Evolutionary conservation across 1,140 invertebrate species (phyloP).

Genomic region (Diorhabda carinulata): DNA sequence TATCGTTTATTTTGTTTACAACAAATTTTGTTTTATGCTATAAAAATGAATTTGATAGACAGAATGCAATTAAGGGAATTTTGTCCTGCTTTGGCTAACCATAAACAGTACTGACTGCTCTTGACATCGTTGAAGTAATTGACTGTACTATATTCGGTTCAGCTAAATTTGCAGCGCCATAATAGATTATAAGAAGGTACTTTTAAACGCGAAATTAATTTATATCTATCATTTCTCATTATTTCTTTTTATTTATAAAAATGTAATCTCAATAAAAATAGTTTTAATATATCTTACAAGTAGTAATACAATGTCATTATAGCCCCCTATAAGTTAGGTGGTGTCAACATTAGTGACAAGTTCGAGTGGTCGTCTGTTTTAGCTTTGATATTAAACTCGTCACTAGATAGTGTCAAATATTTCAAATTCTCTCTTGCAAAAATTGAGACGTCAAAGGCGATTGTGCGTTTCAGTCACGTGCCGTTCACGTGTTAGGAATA

Average conservation of each 20-base stretch:
- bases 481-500: background rate
- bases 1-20: too few relatives aligned
- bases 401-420: conserved; percentile 19
- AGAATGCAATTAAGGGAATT: too few relatives aligned
- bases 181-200: background rate
- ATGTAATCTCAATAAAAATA: background rate
- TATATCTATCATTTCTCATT: background rate
- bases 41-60: too few relatives aligned
- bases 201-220: background rate
- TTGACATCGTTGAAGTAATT: too few relatives aligned
- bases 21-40: too few relatives aligned
- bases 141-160: background rate
- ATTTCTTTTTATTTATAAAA: background rate
- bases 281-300: background rate
- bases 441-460: background rate
- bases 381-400: conserved; percentile 10
- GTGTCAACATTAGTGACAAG: conserved; percentile 4
- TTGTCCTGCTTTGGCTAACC: too few relatives aligned
- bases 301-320: background rate
- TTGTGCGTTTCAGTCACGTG: background rate
- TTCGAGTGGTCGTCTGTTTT: conserved; percentile 11
- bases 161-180: background rate
- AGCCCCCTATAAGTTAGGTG: background rate
- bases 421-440: conserved; percentile 9
- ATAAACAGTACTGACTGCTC: too few relatives aligned